Conservation (phyloP, 2,888 invertebrate species). For the Lymantria dispar region DNA sequence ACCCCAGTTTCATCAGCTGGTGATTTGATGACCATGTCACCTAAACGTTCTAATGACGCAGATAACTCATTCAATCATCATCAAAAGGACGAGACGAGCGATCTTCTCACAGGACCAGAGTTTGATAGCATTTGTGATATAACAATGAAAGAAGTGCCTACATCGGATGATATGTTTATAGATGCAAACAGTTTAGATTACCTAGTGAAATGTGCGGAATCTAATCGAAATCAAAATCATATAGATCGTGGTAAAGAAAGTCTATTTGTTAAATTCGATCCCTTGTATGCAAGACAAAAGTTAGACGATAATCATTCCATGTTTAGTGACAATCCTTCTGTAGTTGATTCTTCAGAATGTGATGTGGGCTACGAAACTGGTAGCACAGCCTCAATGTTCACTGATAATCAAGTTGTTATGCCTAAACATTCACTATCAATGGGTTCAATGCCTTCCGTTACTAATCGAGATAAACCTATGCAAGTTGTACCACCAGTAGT, state of each 20-base stretch:
- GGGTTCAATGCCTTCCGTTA: constrained; percentile 43
- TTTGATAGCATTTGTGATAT: constrained; percentile 70
- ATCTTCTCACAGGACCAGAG: constrained; percentile 65
- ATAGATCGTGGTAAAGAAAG: constrained; percentile 82
- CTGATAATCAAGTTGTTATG: constrained; percentile 46
- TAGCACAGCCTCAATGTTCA: constrained; percentile 58
- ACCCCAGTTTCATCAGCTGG: constrained; percentile 64
- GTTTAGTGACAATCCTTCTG: constrained; percentile 36
- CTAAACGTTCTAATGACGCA: constrained; percentile 40
- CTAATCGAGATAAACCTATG: constrained; percentile 62
- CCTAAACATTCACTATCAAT: constrained; percentile 56
- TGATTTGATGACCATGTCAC: constrained; percentile 68
- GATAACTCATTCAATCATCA: constrained; percentile 20
- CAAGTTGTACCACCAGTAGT: constrained; percentile 71
- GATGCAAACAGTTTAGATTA: constrained; percentile 83
- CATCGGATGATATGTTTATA: constrained; percentile 70
- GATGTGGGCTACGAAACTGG: constrained; percentile 74
- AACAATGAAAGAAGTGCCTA: constrained; percentile 66
- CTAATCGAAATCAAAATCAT: constrained; percentile 53
- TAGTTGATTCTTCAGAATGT: constrained; percentile 50
- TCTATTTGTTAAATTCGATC: constrained; percentile 86
- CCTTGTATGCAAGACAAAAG: constrained; percentile 65
- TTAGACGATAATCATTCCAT: constrained; percentile 34
- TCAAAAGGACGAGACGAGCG: constrained; percentile 41
- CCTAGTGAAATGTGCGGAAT: constrained; percentile 71